Base-by-base conservation (phyloP, 2,797 vertebrate genomes). In the Sebastes vulpes region DNA sequence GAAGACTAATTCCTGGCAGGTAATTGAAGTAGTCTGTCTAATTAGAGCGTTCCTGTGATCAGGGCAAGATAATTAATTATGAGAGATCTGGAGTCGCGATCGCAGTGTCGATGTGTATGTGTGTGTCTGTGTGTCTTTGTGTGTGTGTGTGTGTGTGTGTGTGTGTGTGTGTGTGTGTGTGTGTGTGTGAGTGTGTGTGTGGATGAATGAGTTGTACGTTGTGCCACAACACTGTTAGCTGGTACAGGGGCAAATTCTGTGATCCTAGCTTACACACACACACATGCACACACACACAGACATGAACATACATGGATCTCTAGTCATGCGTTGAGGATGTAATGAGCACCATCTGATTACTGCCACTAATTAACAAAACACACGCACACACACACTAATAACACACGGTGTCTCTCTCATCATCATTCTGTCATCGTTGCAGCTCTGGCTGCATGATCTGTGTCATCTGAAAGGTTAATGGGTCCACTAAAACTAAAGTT, bases 301-400 rank as follows among this genome's bases (percentile, higher is more conserved):
- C 8, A 63, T 28, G 23, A 25, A 69, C 57, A 72, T 54, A 75
- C 66, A 84, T 76, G 53, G 48, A 77, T 70, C 23, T 93, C 89
- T 90, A 95, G 86, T 94, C 90, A 96, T 94, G 94, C 94, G 82
- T 91, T 87, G 86, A 92, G 66, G 78, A 95, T 91, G 94, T 96
- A 96, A 96, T 97, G 97, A 97, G 95, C 94, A 95, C 96, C 95
- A 95, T 96, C 96, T 97, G 96, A 97, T 97, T 96, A 97, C 96
- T 86, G 95, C 94, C 95, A 96, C 95, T 97, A 98, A 98, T 98
- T 98, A 98, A 96, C 95, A 96, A 95, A 96, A 96, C 95, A 96
- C 80, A 53, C 96, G 76, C 91, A 93, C 90, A 91, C 54, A 81
- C 95, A 65, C 61, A 65, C 38, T 63, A 66, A 42, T 65, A 79